Conservation (phyloP, 2,888 invertebrate genomes). For the Caenorhabditis sp. region DNA sequence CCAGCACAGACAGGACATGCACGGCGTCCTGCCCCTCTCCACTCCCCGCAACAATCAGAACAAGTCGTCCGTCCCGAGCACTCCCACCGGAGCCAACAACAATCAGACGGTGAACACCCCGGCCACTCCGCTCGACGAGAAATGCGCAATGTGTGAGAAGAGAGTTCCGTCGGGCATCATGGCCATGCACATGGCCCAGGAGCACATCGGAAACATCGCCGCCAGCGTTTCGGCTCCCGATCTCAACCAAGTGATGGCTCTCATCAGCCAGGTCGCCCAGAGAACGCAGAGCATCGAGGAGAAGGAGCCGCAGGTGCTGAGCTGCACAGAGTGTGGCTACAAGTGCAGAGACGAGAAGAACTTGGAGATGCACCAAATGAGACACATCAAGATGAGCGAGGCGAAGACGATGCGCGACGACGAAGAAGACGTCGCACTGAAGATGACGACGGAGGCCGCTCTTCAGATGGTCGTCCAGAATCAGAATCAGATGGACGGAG, state of each 20-base stretch:
- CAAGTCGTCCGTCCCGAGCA: slow-evolving; percentile 33
- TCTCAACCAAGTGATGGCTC: slow-evolving; percentile 22
- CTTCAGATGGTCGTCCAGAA: slow-evolving; percentile 70
- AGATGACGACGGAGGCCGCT: slow-evolving; percentile 69
- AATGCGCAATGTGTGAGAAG: slow-evolving; percentile 62
- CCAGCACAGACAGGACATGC: slow-evolving; percentile 97
- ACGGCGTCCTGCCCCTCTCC: slow-evolving; percentile 85
- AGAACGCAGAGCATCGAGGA: slow-evolving; percentile 16
- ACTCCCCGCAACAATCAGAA: slow-evolving; percentile 50
- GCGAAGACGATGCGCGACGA: slow-evolving; percentile 51
- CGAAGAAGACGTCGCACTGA: slow-evolving; percentile 69
- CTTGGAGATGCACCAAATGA: slow-evolving; percentile 67
- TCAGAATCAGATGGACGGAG: slow-evolving; percentile 45
- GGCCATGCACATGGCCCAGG: slow-evolving; percentile 53
- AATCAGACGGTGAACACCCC: slow-evolving; percentile 21
- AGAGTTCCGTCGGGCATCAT: slow-evolving; percentile 50
- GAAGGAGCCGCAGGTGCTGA: slow-evolving; percentile 30
- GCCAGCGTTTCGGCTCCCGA: slow-evolving; percentile 18
- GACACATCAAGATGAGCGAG: slow-evolving; percentile 68
- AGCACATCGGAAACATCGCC: slow-evolving; percentile 40
- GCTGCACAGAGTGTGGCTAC: slow-evolving; percentile 64
- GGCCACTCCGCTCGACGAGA: slow-evolving; percentile 39
- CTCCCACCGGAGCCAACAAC: slow-evolving; percentile 42
- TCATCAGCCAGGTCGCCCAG: no score
- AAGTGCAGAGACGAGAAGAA: slow-evolving; percentile 60